Conservation (phyloP, 1,140 invertebrate species). For the Apocrypta bakeri region DNA sequence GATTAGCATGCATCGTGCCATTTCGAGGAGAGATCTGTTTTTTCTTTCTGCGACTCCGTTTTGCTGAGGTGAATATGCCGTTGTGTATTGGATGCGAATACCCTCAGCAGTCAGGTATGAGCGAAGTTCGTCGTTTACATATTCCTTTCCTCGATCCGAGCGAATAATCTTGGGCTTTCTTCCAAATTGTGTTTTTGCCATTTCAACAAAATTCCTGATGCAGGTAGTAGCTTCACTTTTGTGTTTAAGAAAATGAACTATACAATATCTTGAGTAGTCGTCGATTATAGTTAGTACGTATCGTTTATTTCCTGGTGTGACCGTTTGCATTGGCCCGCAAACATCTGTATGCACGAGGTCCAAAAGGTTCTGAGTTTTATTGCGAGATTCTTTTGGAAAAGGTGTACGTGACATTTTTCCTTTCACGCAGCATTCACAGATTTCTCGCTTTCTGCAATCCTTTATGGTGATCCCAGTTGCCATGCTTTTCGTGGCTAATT, state of each 20-base stretch:
- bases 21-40: slow-evolving; percentile 10
- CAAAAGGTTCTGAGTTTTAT: slow-evolving; percentile 53
- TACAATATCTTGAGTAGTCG: slow-evolving; percentile 67
- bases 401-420: slow-evolving; percentile 57
- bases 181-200: background rate
- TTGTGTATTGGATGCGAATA: slow-evolving; percentile 41
- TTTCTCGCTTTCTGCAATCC: slow-evolving; percentile 25
- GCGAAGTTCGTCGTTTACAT: background rate
- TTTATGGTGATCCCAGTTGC: slow-evolving; percentile 43
- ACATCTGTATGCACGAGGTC: slow-evolving; percentile 67
- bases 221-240: slow-evolving; percentile 62
- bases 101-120: slow-evolving; percentile 40
- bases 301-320: slow-evolving; percentile 61
- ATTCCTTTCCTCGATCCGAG: background rate
- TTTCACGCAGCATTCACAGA: slow-evolving; percentile 59
- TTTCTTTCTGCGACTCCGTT: slow-evolving; percentile 65
- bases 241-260: slow-evolving; percentile 67
- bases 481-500: slow-evolving; percentile 5
- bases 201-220: background rate
- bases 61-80: slow-evolving; percentile 54
- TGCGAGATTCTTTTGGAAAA: slow-evolving; percentile 52
- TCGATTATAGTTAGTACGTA: slow-evolving; percentile 73
- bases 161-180: background rate
- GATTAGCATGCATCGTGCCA: slow-evolving; percentile 9
- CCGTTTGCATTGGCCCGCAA: slow-evolving; percentile 67